A percentile compares a stretch with the other conserved stretches of the same genome.
Conservation (phyloP, 2,113 vertebrate genomes). For the Dendropsophus ebraccatus region DNA sequence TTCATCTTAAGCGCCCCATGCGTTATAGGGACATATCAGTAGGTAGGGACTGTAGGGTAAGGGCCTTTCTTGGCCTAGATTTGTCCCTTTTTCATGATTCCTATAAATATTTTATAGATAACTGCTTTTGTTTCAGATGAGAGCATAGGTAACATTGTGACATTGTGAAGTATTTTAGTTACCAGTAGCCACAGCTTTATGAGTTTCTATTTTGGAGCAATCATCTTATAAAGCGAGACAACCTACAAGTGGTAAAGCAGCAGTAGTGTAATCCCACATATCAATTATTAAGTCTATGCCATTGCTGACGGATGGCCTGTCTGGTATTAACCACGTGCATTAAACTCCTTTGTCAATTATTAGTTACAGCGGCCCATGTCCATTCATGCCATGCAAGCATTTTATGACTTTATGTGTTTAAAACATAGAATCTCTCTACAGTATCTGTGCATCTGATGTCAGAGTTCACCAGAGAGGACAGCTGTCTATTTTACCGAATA, state of each 20-base stretch:
- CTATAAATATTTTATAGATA: no score
- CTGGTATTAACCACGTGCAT: conserved; percentile 1
- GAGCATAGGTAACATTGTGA: no score
- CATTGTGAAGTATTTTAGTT: no score
- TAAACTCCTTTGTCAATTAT: conserved; percentile 25
- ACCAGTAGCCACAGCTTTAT: no score
- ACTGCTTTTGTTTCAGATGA: no score
- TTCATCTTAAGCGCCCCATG: no score
- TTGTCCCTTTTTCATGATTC: no score
- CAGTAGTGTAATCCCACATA: not conserved
- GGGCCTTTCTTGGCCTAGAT: no score
- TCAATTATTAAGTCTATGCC: not conserved
- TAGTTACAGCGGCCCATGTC: not conserved
- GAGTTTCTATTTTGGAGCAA: no score
- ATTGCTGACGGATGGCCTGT: not conserved
- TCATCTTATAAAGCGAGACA: no score
- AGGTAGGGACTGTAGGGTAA: no score
- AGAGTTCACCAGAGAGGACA: conserved; percentile 44
- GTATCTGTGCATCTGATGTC: conserved; percentile 42
- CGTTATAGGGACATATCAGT: no score
- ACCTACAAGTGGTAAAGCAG: not conserved
- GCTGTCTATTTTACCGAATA: conserved; percentile 50
- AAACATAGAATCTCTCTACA: not conserved
- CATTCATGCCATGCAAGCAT: not conserved
- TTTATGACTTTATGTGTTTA: not conserved